Percentiles rank a stretch among this genome's conserved stretches.
Conservation (phyloP, 2,888 invertebrate species). For the Macrophya annulata region DNA sequence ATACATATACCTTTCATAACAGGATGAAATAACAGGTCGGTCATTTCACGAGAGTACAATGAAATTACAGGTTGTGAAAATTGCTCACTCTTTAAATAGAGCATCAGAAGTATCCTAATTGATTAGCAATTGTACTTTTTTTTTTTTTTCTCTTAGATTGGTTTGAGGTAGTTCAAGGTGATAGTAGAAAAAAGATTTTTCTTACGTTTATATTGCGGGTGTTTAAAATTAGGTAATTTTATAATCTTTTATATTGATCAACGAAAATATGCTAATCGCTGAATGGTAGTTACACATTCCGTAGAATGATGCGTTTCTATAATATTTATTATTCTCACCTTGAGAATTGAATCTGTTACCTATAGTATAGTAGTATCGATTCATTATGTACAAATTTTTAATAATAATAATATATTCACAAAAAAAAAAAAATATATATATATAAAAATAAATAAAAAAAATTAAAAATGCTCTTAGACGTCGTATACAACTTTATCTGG, state of each 20-base stretch:
- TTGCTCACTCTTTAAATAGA: not conserved
- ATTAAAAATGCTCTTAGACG: not conserved
- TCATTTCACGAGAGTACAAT: not conserved
- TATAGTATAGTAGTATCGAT: no score
- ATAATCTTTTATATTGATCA: slow-evolving; percentile 3
- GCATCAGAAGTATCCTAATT: not conserved
- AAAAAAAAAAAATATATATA: not conserved
- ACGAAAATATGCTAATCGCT: slow-evolving; percentile 10
- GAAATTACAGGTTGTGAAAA: not conserved
- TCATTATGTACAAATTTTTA: not conserved
- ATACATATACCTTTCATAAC: not conserved
- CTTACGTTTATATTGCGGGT: not conserved
- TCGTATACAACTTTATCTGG: slow-evolving; percentile 17
- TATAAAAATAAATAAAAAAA: no score
- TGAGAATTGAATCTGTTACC: not conserved
- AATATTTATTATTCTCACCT: not conserved
- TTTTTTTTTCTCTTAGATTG: not conserved
- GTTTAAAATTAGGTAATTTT: not conserved
- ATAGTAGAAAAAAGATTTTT: not conserved
- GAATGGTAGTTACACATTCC: not conserved
- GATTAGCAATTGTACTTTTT: not conserved
- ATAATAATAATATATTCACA: not conserved
- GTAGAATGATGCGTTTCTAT: not conserved
- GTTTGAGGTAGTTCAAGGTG: not conserved
- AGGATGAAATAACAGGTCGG: not conserved